Conservation (phyloP, 2,797 vertebrate genomes). For the Etheostoma perlongum region DNA sequence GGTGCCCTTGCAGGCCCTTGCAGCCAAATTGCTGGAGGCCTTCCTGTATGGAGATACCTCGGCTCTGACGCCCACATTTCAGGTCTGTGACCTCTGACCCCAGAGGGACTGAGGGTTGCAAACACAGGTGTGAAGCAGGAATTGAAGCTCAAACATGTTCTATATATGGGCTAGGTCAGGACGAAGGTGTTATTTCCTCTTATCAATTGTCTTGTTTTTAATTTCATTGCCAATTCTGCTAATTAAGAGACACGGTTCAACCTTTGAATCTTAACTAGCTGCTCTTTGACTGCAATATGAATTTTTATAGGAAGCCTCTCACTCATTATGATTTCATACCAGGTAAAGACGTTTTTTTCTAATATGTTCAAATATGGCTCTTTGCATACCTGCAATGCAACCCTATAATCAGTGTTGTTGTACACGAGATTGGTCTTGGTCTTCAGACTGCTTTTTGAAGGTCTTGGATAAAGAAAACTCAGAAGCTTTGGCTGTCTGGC, state of each 20-base stretch:
- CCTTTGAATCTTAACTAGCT: conserved; percentile 51
- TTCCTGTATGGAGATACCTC: conserved; percentile 18
- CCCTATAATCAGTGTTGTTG: no score
- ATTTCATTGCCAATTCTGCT: conserved; percentile 29
- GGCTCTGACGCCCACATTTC: conserved; percentile 58
- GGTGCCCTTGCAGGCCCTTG: conserved; percentile 50
- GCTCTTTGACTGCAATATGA: conserved; percentile 15
- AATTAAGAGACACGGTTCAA: conserved; percentile 55
- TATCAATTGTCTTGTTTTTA: conserved; percentile 40
- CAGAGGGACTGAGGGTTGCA: not conserved
- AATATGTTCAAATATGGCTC: conserved; percentile 30
- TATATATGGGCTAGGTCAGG: conserved; percentile 21
- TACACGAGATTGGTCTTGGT: conserved; percentile 2
- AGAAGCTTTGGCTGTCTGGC: no score
- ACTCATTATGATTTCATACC: conserved; percentile 12
- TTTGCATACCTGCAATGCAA: conserved; percentile 18
- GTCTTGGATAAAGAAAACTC: no score
- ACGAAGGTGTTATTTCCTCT: conserved; percentile 5
- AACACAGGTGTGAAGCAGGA: conserved; percentile 63
- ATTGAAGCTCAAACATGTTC: conserved; percentile 13
- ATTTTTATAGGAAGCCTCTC: conserved; percentile 36
- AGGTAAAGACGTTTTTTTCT: conserved; percentile 38
- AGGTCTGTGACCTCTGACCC: conserved; percentile 56
- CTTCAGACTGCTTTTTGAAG: no score
- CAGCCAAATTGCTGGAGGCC: conserved; percentile 58